Percentiles rank a stretch among this genome's conserved stretches.
These are phyloP conservation scores for Elysia chlorotica DNA, from an alignment of 1,140 invertebrate species.

Conservation along the genomic window DNA sequence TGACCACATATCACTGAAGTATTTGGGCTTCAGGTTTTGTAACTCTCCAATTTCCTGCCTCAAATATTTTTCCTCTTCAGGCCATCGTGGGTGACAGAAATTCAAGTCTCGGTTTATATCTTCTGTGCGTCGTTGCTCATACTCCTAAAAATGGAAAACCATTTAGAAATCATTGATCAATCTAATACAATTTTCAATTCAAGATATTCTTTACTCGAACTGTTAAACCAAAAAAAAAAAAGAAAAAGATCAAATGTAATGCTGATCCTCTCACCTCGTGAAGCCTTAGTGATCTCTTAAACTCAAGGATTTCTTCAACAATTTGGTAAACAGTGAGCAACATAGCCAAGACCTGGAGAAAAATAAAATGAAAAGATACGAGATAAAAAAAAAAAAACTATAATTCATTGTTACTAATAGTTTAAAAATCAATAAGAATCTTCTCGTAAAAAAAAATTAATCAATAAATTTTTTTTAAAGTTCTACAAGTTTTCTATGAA, in stretches of 20 bases:
- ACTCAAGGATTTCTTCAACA: slow-evolving; percentile 52
- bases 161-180: background rate
- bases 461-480: no score
- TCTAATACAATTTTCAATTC: background rate
- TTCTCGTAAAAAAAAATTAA: no score
- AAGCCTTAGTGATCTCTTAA: slow-evolving; percentile 34
- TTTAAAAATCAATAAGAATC: background rate
- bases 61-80: slow-evolving; percentile 52
- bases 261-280: slow-evolving; percentile 42
- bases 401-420: background rate
- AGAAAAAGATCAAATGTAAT: background rate
- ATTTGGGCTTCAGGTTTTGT: slow-evolving; percentile 44
- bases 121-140: slow-evolving; percentile 36
- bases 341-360: slow-evolving; percentile 40
- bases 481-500: no score
- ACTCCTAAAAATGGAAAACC: slow-evolving; percentile 30
- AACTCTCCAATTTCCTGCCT: slow-evolving; percentile 39
- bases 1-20: slow-evolving; percentile 57
- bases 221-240: background rate
- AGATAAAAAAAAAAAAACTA: no score
- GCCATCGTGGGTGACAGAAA: slow-evolving; percentile 56
- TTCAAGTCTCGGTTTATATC: slow-evolving; percentile 50
- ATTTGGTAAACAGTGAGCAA: slow-evolving; percentile 52
- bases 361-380: slow-evolving; percentile 8
- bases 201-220: background rate